These are phyloP conservation scores for Amiota mariae DNA, from an alignment of 2,888 invertebrate genomes.

Conservation along the genomic window DNA sequence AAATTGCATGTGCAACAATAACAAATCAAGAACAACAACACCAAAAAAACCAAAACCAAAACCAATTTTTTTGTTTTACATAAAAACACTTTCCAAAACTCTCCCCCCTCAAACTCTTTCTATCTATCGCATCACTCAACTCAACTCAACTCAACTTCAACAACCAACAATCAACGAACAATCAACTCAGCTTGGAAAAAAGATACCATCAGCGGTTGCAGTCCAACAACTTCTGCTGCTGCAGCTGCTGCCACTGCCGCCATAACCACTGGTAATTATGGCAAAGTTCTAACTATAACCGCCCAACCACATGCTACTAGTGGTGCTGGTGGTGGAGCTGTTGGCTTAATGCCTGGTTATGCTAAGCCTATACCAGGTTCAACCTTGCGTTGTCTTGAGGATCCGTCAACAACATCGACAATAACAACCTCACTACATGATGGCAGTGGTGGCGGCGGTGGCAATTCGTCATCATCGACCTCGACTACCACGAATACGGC, in stretches of 20 bases:
- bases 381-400: constrained; percentile 76
- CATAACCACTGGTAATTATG: constrained; percentile 38
- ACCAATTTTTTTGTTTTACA: constrained; percentile 55
- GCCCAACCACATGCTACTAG: constrained; percentile 49
- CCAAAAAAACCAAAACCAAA: constrained; percentile 34
- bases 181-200: constrained; percentile 62
- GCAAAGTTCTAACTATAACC: constrained; percentile 53
- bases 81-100: constrained; percentile 66
- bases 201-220: constrained; percentile 52
- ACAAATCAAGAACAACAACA: constrained; percentile 50
- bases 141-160: constrained; percentile 8
- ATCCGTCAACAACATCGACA: constrained; percentile 54
- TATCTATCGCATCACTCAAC: constrained; percentile 5
- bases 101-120: constrained; percentile 55
- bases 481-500: constrained; percentile 59
- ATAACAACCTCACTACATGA: constrained; percentile 16
- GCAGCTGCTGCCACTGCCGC: constrained; percentile 29
- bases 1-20: neutral
- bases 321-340: constrained; percentile 54
- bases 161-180: neutral
- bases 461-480: constrained; percentile 54
- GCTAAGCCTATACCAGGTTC: constrained; percentile 74
- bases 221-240: constrained; percentile 57
- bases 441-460: constrained; percentile 10
- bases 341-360: constrained; percentile 54